Evolutionary conservation across 2,113 vertebrate genomes (phyloP).

Genomic region (Dromiciops gliroides): DNA sequence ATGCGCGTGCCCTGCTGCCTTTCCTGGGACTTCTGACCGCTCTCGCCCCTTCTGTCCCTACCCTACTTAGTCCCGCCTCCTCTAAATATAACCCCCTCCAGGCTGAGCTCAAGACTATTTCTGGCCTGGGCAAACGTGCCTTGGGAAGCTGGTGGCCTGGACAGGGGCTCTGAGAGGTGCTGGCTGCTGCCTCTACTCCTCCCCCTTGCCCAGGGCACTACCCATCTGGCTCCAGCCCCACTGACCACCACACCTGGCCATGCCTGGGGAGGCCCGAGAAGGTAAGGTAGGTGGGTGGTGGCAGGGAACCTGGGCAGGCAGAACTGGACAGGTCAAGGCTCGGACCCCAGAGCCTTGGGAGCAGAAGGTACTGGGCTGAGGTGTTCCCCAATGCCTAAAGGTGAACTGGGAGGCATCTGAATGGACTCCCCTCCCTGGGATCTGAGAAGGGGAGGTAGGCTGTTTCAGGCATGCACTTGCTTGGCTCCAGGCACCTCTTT

Average conservation of each 20-base stretch:
- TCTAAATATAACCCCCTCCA: slow-evolving; percentile 75
- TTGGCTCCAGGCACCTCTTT: background rate
- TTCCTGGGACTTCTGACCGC: background rate
- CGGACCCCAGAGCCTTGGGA: background rate
- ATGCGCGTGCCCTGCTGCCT: background rate
- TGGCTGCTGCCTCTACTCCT: slow-evolving; percentile 41
- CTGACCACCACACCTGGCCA: slow-evolving; percentile 57
- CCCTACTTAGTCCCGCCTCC: slow-evolving; percentile 29
- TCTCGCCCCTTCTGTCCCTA: background rate
- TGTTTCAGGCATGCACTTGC: background rate
- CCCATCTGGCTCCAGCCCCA: background rate
- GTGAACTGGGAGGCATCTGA: background rate
- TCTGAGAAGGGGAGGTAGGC: background rate
- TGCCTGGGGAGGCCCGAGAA: slow-evolving; percentile 84
- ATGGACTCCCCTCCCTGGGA: background rate
- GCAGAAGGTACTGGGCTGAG: background rate
- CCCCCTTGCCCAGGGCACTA: slow-evolving; percentile 39
- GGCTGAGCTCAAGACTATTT: slow-evolving; percentile 84
- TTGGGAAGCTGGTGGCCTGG: slow-evolving; percentile 64
- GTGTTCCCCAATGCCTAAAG: background rate
- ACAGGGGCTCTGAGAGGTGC: slow-evolving; percentile 56
- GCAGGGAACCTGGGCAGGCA: slow-evolving; percentile 7
- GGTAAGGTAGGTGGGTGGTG: slow-evolving; percentile 76
- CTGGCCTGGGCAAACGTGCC: slow-evolving; percentile 74
- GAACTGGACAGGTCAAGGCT: background rate